Conservation (phyloP, 2,888 invertebrate genomes). For the Miltochrista miniata region DNA sequence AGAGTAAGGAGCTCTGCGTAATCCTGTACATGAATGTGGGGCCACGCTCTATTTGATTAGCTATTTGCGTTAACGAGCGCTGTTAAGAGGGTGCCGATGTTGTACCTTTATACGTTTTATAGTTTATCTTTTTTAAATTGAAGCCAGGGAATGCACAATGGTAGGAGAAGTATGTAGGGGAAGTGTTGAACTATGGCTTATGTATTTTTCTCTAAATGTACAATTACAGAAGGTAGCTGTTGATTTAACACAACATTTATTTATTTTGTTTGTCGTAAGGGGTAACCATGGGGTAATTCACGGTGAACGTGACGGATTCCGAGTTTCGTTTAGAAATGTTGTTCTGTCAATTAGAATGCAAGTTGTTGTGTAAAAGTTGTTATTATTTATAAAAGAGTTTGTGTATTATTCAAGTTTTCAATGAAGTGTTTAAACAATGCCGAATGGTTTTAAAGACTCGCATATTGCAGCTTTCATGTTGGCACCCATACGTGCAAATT, state of each 20-base stretch:
- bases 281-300: background rate
- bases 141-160: too few species aligned
- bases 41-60: constrained; percentile 58
- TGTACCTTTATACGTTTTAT: constrained; percentile 23
- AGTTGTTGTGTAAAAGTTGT: background rate
- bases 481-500: too few species aligned
- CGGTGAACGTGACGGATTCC: background rate
- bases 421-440: background rate
- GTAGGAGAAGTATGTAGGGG: too few species aligned
- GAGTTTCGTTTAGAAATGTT: background rate
- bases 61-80: constrained; percentile 41
- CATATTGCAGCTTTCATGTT: too few species aligned
- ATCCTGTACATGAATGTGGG: constrained; percentile 39
- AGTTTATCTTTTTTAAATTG: background rate
- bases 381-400: background rate
- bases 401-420: background rate
- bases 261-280: constrained; percentile 19
- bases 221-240: constrained; percentile 15
- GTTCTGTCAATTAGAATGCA: background rate
- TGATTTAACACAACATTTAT: constrained; percentile 19
- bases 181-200: too few species aligned
- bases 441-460: background rate
- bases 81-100: constrained; percentile 36
- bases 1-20: constrained; percentile 38
- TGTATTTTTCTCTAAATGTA: too few species aligned